phyloP scores from a whole-genome alignment of 2,888 invertebrate species.

The Polylopha cassiicola region DNA sequence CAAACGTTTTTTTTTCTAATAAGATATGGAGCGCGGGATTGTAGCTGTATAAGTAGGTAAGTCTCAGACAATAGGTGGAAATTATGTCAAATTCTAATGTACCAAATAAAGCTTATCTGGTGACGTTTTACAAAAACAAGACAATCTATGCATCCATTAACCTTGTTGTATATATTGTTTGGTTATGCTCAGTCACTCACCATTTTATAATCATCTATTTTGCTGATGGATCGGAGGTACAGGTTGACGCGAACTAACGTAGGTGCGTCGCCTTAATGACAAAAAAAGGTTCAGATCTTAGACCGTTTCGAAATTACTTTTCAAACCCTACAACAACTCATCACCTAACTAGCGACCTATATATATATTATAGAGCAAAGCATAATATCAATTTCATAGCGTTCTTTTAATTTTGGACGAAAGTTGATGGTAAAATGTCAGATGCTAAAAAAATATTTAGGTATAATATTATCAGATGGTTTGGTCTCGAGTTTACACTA shows the following conservation, averaged over 20 bases:
- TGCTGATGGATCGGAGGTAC: slow-evolving; percentile 97
- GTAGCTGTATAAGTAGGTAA: slow-evolving; percentile 20
- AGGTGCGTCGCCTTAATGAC: slow-evolving; percentile 85
- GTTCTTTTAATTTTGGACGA: slow-evolving; percentile 23
- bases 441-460: slow-evolving; percentile 42
- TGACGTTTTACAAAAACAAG: no score
- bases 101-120: no score
- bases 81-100: no score
- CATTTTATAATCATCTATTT: slow-evolving; percentile 99
- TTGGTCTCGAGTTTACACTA: no score
- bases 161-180: slow-evolving; percentile 31
- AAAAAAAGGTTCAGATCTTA: slow-evolving; percentile 46
- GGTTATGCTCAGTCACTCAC: slow-evolving; percentile 83
- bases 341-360: slow-evolving; percentile 13
- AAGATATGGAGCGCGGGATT: no score
- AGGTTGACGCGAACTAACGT: slow-evolving; percentile 95
- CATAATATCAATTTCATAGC: slow-evolving; percentile 1
- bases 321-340: slow-evolving; percentile 13
- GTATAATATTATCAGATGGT: slow-evolving; percentile 20
- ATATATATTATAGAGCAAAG: slow-evolving; percentile 3
- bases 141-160: no score
- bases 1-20: no score
- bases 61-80: slow-evolving; percentile 23
- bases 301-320: slow-evolving; percentile 8
- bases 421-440: slow-evolving; percentile 52